A percentile compares a stretch with the other conserved stretches of the same genome.
phyloP scores from a whole-genome alignment of 2,113 vertebrate species.

The Melozone crissalis region DNA sequence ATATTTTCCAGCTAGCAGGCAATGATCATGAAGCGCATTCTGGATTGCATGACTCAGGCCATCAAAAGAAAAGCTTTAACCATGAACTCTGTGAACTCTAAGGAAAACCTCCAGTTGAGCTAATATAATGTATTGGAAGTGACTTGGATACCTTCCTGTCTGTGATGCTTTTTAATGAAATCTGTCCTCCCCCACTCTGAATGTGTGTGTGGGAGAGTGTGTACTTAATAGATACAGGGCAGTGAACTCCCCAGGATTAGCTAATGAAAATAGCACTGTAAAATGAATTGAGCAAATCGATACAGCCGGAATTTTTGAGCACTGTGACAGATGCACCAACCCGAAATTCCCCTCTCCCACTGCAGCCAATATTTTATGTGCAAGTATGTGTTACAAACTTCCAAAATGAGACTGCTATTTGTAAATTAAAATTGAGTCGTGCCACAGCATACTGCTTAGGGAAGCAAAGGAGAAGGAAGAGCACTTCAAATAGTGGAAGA shows the following conservation, averaged over 20 bases:
- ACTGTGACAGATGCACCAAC: slow-evolving; percentile 8
- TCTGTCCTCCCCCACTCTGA: slow-evolving; percentile 8
- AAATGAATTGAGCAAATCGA: slow-evolving; percentile 57
- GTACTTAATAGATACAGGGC: neutral
- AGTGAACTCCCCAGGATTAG: slow-evolving; percentile 21
- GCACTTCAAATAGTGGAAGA: neutral
- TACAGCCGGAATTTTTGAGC: slow-evolving; percentile 9
- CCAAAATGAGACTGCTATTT: slow-evolving; percentile 15
- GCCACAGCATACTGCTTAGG: neutral
- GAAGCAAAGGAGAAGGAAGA: neutral
- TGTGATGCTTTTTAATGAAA: slow-evolving; percentile 3
- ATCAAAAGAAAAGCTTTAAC: slow-evolving; percentile 37
- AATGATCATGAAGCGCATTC: neutral
- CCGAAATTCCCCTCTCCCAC: neutral
- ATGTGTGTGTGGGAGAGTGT: neutral
- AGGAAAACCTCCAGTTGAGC: neutral
- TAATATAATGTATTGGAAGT: slow-evolving; percentile 20
- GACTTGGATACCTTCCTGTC: slow-evolving; percentile 43
- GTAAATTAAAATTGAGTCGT: neutral
- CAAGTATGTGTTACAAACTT: neutral
- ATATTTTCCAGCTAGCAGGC: slow-evolving; percentile 16
- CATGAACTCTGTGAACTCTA: slow-evolving; percentile 17
- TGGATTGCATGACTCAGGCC: neutral
- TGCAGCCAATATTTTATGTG: slow-evolving; percentile 5
- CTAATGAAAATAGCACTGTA: slow-evolving; percentile 47